These are phyloP conservation scores for Echinops telfairi DNA, from an alignment of 2,113 vertebrate species.

Conservation along the genomic window DNA sequence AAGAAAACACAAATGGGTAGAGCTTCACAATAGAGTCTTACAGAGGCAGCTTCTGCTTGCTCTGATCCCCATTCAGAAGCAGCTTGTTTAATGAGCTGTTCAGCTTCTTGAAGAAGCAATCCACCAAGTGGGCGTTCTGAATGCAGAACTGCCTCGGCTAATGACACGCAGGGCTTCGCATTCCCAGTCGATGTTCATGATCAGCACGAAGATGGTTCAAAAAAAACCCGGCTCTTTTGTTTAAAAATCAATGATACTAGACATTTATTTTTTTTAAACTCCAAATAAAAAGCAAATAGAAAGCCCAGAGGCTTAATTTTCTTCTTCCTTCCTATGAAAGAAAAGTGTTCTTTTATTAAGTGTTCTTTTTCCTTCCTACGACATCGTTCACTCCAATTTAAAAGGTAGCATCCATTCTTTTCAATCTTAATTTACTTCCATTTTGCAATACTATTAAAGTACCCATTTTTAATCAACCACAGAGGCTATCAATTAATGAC, in stretches of 20 bases:
- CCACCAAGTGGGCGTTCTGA: slow-evolving; percentile 72
- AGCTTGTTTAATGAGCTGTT: slow-evolving; percentile 78
- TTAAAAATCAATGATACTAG: slow-evolving; percentile 45
- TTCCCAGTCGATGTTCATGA: slow-evolving; percentile 40
- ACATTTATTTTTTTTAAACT: slow-evolving; percentile 57
- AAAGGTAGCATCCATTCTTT: slow-evolving; percentile 22
- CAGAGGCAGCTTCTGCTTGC: slow-evolving; percentile 68
- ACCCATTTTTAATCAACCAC: slow-evolving; percentile 55
- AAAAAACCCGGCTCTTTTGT: slow-evolving; percentile 50
- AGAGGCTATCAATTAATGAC: slow-evolving; percentile 58
- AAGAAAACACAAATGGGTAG: slow-evolving; percentile 74
- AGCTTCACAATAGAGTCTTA: slow-evolving; percentile 63
- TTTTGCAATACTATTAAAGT: slow-evolving; percentile 42
- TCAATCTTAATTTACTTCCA: slow-evolving; percentile 24
- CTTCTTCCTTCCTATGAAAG: too few species aligned
- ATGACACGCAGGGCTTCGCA: slow-evolving; percentile 68
- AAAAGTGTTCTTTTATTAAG: slow-evolving; percentile 6
- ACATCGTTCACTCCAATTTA: slow-evolving; percentile 26
- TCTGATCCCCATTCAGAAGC: slow-evolving; percentile 68
- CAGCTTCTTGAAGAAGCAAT: slow-evolving; percentile 74
- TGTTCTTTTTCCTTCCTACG: not conserved
- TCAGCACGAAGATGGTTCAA: slow-evolving; percentile 61
- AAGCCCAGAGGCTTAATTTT: slow-evolving; percentile 1
- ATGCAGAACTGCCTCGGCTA: slow-evolving; percentile 64
- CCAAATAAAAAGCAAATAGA: slow-evolving; percentile 29